Evolutionary conservation across 2,888 invertebrate species (phyloP).

Genomic region (Epinotia nisella): DNA sequence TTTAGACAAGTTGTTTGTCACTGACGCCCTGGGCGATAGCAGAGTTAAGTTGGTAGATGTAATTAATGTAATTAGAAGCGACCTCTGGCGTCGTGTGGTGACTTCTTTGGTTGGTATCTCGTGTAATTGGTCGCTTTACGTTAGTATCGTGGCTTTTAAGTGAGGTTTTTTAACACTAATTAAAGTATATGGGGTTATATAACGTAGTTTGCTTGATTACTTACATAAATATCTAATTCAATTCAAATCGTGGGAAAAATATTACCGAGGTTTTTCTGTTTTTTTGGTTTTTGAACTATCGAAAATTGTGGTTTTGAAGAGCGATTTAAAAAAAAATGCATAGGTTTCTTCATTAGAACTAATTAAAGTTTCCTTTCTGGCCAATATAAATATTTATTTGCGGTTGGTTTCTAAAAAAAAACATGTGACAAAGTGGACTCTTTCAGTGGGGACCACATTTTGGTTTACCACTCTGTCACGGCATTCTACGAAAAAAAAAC

Average conservation of each 20-base stretch:
- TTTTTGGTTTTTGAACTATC: no score
- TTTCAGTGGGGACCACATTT: no score
- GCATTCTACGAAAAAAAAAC: no score
- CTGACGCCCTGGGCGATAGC: not conserved
- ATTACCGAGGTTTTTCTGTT: no score
- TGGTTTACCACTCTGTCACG: no score
- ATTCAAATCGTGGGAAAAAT: not conserved
- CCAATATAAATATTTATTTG: no score
- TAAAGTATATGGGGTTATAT: not conserved
- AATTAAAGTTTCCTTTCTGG: no score
- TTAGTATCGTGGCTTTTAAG: slow-evolving; percentile 13
- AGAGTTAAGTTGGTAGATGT: slow-evolving; percentile 19
- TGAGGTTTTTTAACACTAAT: slow-evolving; percentile 14
- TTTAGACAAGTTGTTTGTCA: slow-evolving; percentile 1
- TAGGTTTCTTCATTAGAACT: no score
- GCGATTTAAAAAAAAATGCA: no score
- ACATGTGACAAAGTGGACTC: no score
- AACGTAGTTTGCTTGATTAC: not conserved
- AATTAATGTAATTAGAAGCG: slow-evolving; percentile 63
- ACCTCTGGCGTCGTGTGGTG: slow-evolving; percentile 57
- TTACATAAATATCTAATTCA: not conserved
- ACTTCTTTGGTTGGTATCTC: slow-evolving; percentile 58
- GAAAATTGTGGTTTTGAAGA: no score
- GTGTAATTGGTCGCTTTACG: slow-evolving; percentile 54
- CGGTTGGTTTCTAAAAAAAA: no score